phyloP scores from a whole-genome alignment of 2,888 invertebrate species.

The Pseudoips prasinana region DNA sequence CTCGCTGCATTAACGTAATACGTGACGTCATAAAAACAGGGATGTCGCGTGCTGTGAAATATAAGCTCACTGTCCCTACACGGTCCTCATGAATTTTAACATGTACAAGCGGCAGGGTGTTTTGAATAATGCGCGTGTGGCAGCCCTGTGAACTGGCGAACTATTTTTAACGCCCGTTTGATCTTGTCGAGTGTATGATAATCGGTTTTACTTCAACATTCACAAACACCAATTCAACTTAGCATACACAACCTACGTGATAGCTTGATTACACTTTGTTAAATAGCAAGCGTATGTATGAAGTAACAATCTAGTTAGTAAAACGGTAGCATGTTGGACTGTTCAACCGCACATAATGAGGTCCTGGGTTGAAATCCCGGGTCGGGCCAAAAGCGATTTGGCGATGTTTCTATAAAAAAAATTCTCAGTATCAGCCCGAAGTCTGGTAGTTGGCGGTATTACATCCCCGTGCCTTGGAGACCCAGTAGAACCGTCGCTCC shows the following conservation, averaged over 20 bases:
- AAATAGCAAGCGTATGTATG: no score
- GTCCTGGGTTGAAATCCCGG: no score
- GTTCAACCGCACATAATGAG: no score
- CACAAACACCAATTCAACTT: slow-evolving; percentile 2
- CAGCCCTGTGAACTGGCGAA: slow-evolving; percentile 33
- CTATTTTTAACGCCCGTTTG: slow-evolving; percentile 35
- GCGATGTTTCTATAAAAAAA: no score
- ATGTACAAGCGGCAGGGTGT: slow-evolving; percentile 41
- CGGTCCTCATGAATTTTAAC: slow-evolving; percentile 72
- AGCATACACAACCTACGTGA: slow-evolving; percentile 8
- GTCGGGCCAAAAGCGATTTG: no score
- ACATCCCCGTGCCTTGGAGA: no score
- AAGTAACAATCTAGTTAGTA: no score
- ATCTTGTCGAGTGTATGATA: slow-evolving; percentile 31
- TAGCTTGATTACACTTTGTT: no score
- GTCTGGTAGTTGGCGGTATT: no score
- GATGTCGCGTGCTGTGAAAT: slow-evolving; percentile 49
- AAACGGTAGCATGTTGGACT: no score
- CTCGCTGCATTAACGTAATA: slow-evolving; percentile 50
- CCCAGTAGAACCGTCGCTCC: no score
- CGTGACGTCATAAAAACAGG: slow-evolving; percentile 64
- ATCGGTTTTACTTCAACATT: slow-evolving; percentile 24
- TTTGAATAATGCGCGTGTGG: slow-evolving; percentile 56
- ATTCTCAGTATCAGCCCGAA: no score
- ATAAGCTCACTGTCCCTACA: slow-evolving; percentile 45